Base-by-base conservation (phyloP, 2,888 invertebrate species). In the Eilema depressum region DNA sequence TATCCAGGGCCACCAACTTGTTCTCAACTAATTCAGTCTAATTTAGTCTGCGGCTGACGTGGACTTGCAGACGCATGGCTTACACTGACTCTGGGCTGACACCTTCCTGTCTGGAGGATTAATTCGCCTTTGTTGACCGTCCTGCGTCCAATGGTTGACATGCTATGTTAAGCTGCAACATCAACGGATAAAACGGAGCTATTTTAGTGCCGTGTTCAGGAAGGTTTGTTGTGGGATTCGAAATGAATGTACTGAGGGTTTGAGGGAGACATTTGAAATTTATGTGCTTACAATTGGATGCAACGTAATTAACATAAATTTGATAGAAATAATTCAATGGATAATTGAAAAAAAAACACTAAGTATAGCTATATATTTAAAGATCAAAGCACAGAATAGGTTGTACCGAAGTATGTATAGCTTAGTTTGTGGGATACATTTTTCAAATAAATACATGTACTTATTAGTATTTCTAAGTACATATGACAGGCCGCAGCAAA, bases 11-110 rank as follows among this genome's bases (percentile, higher is more conserved):
- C 75, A 78, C 81, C 76, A 85, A 89, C 87, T 90, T 88, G 89
- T 86, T 87, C 74, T 78, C 74, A 89, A 90, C 89, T 92, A 91
- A 91, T 91, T 90, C 86, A 77, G 79, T 86, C 87, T 89, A 91
- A 90, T 89, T 90, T 88, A 85, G 87, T 78, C 85, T 84, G 87
- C 68, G 84, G 84, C 73, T 70, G 66, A 74, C 72, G 66, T 30
- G 71, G 76, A 76, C 77, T 82, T 81, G 79, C 78, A 85, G 80
- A 85, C 83, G 81, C 83, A 83, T 73, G 81, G 86, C 85, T 89
- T 87, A 84, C 81, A 75, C 73, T 71, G 80, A 72, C 83, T 82
- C 79, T 71, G 78, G 78, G 75, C 76, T 81, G 89, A 85, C 86
- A 88, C 83, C 83, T 85, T 84, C 83, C 84, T 84, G 85, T 86